These are phyloP conservation scores for Hypanus sabinus DNA, from an alignment of 2,113 vertebrate genomes.

Conservation along the genomic window DNA sequence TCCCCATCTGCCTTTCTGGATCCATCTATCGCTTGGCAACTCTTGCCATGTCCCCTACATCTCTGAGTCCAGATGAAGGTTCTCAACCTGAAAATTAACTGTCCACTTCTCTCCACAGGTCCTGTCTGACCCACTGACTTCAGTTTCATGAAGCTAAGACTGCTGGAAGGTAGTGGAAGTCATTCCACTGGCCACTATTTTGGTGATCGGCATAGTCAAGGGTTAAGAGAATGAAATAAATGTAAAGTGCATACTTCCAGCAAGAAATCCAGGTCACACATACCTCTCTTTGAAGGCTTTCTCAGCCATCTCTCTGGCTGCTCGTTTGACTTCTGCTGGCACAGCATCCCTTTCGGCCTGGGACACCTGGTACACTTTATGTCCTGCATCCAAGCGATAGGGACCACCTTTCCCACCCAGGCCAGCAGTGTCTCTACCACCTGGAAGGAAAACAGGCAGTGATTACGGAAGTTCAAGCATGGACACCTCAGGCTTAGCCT, in stretches of 20 bases:
- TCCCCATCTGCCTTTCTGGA: no score
- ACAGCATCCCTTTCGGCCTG: slow-evolving; percentile 85
- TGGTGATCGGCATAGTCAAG: neutral
- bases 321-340: slow-evolving; percentile 80
- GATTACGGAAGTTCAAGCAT: neutral
- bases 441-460: slow-evolving; percentile 49
- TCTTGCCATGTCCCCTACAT: no score
- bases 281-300: slow-evolving; percentile 88
- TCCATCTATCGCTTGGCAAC: no score
- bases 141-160: neutral
- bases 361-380: slow-evolving; percentile 82
- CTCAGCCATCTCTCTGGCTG: slow-evolving; percentile 82
- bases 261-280: slow-evolving; percentile 40
- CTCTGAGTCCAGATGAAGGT: no score
- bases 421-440: slow-evolving; percentile 89
- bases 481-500: neutral
- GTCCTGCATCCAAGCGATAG: slow-evolving; percentile 82
- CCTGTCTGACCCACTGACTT: no score
- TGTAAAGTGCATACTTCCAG: no score
- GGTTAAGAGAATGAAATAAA: neutral
- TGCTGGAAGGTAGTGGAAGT: neutral
- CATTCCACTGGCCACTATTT: neutral
- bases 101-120: no score
- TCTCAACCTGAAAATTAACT: no score
- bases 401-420: slow-evolving; percentile 90